Evolutionary conservation across 2,797 vertebrate genomes (phyloP), one percentile per base, ranked within the genome.

Genomic region (Amphiprion clarkii): DNA sequence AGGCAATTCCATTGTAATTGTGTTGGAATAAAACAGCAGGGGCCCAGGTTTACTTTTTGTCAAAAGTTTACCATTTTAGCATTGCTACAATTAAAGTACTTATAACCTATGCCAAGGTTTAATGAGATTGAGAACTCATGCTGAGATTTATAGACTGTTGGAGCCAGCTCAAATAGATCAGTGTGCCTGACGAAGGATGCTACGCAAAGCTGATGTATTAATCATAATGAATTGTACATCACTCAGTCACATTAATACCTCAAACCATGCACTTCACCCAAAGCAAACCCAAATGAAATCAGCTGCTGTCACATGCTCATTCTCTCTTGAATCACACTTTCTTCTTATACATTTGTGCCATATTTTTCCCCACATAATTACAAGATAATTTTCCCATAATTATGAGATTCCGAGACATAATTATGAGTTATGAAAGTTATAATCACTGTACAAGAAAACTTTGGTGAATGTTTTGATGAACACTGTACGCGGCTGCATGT

Each of bases 391-490:
- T 69, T 63, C 51, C 73, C 5, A 7, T 65, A 55, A 79, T 79
- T 75, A 62, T 31, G 39, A 44, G 46, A 74, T 67, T 52, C 60
- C 49, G 36, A 42, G 49, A 57, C n/a, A 29, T 56, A 71, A 81
- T 82, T 67, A 70, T 57, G 17, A 44, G 14, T 25, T 60, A 51
- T 60, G 39, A 14, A 66, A 74, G 68, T 74, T 80, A 57, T 72
- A 77, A 62, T 84, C 66, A 67, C 48, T 53, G 14, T 16, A 16
- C 13, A 61, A 62, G 25, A 70, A 76, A 77, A 75, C 42, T 39
- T 80, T 19, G 44, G 25, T 55, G 48, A 66, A 23, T 62, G 7
- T 55, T 69, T 25, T 71, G 40, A 66, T 63, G 25, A 71, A 57
- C 19, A 54, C 25, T 55, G 61, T 56, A 19, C 44, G 33, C 0